A percentile compares a stretch with the other conserved stretches of the same genome.
phyloP scores from a whole-genome alignment of 1,140 invertebrate species.

The Drepana arcuata region DNA sequence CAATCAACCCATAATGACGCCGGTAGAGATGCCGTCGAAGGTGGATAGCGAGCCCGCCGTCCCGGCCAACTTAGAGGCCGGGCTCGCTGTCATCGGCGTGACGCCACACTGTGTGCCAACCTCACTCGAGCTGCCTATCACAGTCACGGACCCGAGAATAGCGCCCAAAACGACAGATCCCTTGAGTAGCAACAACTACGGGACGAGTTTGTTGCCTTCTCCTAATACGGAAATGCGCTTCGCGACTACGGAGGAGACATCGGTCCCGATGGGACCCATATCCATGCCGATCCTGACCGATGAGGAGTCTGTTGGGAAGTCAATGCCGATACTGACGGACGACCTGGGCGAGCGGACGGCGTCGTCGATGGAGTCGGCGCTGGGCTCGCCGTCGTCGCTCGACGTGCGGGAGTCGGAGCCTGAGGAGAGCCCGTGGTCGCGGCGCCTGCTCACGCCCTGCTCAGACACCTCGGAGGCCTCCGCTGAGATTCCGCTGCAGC shows the following conservation, averaged over 20 bases:
- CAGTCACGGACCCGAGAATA: conserved; percentile 78
- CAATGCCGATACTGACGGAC: conserved; percentile 60
- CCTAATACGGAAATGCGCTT: conserved; percentile 42
- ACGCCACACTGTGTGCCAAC: conserved; percentile 72
- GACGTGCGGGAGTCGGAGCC: conserved; percentile 43
- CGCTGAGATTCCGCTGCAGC: conserved; percentile 49
- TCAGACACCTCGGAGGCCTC: conserved; percentile 50
- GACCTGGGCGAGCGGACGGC: conserved; percentile 36
- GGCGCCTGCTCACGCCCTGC: conserved; percentile 40
- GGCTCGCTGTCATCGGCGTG: conserved; percentile 73
- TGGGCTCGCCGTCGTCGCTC: conserved; percentile 38
- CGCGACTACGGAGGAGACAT: conserved; percentile 27
- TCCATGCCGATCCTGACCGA: conserved; percentile 57
- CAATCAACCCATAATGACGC: conserved; percentile 86
- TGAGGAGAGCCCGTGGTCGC: conserved; percentile 42
- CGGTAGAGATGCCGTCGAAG: conserved; percentile 79
- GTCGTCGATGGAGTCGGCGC: conserved; percentile 38
- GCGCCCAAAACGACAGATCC: conserved; percentile 65
- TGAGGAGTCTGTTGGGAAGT: conserved; percentile 37
- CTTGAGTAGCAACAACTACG: conserved; percentile 34
- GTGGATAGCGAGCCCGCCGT: conserved; percentile 58
- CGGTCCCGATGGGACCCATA: conserved; percentile 31
- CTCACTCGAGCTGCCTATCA: conserved; percentile 78
- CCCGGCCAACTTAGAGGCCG: conserved; percentile 69
- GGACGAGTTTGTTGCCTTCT: conserved; percentile 33